Conservation (phyloP, 2,113 vertebrate species). For the Channa argus region DNA sequence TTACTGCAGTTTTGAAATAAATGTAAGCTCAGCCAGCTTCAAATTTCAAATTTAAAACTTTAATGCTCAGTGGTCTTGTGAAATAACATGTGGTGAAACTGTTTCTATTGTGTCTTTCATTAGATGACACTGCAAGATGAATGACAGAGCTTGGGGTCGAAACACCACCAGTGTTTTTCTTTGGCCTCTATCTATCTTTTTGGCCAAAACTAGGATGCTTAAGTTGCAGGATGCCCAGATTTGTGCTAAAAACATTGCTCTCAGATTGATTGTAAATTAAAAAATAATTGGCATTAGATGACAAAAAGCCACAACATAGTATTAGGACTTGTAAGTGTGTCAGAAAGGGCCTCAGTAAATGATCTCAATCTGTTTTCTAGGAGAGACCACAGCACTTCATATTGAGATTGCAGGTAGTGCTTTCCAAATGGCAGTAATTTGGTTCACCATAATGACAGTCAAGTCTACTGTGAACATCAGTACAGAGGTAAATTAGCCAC, state of each 20-base stretch:
- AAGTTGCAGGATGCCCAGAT: no score
- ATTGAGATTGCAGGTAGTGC: constrained; percentile 33
- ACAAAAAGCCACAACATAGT: not conserved
- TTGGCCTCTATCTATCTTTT: no score
- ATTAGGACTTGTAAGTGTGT: constrained; percentile 12
- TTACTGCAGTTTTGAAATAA: no score
- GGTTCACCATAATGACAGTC: constrained; percentile 22
- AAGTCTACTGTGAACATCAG: constrained; percentile 29
- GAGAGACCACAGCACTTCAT: constrained; percentile 25
- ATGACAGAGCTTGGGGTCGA: no score
- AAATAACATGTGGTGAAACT: no score
- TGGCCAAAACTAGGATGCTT: no score
- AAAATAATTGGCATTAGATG: not conserved
- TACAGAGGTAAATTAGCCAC: constrained; percentile 21
- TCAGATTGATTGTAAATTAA: not conserved
- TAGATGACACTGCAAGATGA: no score
- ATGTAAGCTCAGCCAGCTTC: no score
- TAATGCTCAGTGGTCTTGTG: no score
- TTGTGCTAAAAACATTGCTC: not conserved
- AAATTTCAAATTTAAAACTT: no score
- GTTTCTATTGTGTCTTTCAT: no score
- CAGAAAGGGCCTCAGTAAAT: constrained; percentile 33
- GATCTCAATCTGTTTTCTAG: constrained; percentile 23
- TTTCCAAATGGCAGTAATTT: constrained; percentile 41
- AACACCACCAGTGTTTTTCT: no score